phyloP scores from a whole-genome alignment of 2,113 vertebrate species.

The Cephalopterus ornatus region DNA sequence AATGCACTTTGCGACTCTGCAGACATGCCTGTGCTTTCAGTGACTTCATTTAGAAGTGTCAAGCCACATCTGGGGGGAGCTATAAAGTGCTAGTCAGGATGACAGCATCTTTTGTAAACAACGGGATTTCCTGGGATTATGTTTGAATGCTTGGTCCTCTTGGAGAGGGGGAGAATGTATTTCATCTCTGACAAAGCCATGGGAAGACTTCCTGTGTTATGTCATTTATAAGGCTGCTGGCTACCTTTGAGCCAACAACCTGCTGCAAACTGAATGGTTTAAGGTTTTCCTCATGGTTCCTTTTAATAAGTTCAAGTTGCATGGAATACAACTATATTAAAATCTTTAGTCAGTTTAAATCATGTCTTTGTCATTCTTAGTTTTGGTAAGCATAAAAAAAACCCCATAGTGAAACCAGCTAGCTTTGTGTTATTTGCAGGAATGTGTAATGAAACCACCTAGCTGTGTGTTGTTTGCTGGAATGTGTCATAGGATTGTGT shows the following conservation, averaged over 20 bases:
- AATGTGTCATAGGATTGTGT: not conserved
- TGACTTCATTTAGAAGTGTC: not conserved
- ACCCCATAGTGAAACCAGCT: not conserved
- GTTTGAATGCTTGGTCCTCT: not conserved
- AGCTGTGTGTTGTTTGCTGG: too few species aligned
- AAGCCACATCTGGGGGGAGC: not conserved
- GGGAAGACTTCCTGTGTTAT: not conserved
- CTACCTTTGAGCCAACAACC: not conserved
- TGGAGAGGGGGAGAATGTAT: not conserved
- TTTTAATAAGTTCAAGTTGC: not conserved
- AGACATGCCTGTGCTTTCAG: not conserved
- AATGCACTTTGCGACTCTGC: not conserved
- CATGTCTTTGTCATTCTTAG: not conserved
- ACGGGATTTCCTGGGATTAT: conserved; percentile 52
- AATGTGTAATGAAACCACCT: too few species aligned
- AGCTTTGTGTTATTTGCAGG: not conserved
- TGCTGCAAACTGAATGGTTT: not conserved
- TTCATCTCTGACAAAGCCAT: not conserved
- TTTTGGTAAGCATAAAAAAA: not conserved
- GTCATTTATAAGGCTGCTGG: not conserved
- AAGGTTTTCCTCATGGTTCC: not conserved
- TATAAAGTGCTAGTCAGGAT: not conserved
- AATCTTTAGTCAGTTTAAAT: not conserved
- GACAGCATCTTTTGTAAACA: conserved; percentile 38
- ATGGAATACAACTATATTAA: not conserved